Evolutionary conservation across 1,140 invertebrate genomes (phyloP), one percentile per base, ranked within the genome.

Genomic region (Drosophila nannoptera): DNA sequence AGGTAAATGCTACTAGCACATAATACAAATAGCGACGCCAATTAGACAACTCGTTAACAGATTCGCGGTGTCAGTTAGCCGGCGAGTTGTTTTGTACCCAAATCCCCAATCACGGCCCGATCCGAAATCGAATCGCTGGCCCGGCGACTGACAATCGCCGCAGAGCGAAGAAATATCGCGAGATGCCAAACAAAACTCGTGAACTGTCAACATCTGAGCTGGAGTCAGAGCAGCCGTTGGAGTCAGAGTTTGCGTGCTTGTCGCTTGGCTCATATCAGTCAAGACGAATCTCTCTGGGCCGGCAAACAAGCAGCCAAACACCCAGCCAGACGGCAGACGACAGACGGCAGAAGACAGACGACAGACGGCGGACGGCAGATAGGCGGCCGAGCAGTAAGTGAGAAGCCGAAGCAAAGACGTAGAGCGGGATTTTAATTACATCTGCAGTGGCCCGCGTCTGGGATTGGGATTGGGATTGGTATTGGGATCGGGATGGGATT

Each of bases 371-470:
- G 22, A 22, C 22, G 11, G 49, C 46, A 53, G 45, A 35, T 22
- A 22, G 40, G 22, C 35, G 50, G 50, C 33, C 48, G 48, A 12
- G 8, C 60, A 64, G 60, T 82, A 87, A 87, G 74, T 81, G 77
- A 86, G 81, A 84, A 84, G 80, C 68, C 62, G 50, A 59, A 54
- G 46, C 22, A 22, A 22, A 22, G 22, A 22, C 22, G 22, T 22
- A 45, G 46, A 55, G 62, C 73, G 70, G 77, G 81, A 86, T 77
- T 87, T 78, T 81, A 87, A 87, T 84, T 87, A 84, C 80, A 87
- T 69, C 74, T 81, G 61, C 70, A 53, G 55, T 71, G 50, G 68
- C 50, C 67, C 62, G 48, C 11, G 40, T 16, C 43, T 46, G 42
- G n/a, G 32, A 40, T 36, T 49, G 43, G 36, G 56, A n/a, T 16